phyloP scores from a whole-genome alignment of 1,140 invertebrate genomes.

The Venturia canescens region DNA sequence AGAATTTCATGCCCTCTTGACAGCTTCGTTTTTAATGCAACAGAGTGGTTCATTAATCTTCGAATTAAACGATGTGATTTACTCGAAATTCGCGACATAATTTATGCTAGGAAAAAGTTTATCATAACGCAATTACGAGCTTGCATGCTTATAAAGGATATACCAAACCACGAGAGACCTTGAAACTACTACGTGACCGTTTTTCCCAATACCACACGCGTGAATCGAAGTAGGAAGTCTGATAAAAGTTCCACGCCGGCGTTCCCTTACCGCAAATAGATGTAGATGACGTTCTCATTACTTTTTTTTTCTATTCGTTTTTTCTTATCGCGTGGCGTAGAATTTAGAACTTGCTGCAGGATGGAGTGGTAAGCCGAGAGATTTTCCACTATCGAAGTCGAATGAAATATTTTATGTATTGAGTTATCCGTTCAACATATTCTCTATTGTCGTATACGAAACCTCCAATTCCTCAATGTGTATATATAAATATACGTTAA shows the following conservation, averaged over 20 bases:
- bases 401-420: neutral
- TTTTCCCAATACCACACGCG: neutral
- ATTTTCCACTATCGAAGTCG: neutral
- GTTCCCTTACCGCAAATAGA: no score
- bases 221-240: neutral
- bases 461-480: no score
- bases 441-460: no score
- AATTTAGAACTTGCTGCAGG: neutral
- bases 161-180: conserved; percentile 2
- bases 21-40: no score
- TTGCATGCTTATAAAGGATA: neutral
- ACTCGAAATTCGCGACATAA: neutral
- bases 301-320: no score
- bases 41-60: neutral
- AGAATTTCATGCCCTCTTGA: no score
- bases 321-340: neutral
- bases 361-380: neutral
- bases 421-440: no score
- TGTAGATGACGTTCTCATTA: no score
- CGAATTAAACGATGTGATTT: neutral
- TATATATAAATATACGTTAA: no score
- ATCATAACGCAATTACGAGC: neutral
- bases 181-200: neutral
- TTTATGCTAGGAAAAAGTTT: neutral
- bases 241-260: neutral